Conservation (phyloP, 2,797 vertebrate species). For the Sebastiscus tertius region DNA sequence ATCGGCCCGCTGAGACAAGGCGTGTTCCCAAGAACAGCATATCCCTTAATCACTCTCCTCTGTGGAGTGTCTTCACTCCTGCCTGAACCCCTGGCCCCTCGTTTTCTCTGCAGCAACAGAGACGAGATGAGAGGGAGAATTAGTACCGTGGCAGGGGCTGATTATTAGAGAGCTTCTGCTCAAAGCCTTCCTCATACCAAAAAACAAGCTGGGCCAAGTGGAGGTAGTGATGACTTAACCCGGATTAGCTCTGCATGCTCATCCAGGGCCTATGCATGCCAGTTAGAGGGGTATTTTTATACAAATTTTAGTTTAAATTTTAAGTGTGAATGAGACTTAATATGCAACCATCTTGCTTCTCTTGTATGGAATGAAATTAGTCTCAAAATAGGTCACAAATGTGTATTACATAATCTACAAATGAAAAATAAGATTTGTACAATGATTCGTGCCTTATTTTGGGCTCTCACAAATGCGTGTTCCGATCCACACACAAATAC, state of each 20-base stretch:
- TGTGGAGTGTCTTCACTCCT: conserved; percentile 50
- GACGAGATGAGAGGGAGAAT: conserved; percentile 58
- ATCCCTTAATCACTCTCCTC: conserved; percentile 59
- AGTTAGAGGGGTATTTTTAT: conserved; percentile 13
- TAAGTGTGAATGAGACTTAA: background rate
- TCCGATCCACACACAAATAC: no score
- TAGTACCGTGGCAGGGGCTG: conserved; percentile 46
- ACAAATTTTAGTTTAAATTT: background rate
- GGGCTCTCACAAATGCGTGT: no score
- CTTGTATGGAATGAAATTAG: background rate
- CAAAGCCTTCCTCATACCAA: conserved; percentile 38
- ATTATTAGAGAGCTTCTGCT: conserved; percentile 52
- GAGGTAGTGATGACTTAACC: conserved; percentile 55
- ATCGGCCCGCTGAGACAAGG: background rate
- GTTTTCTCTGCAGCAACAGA: conserved; percentile 50
- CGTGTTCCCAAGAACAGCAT: conserved; percentile 21
- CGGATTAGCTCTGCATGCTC: conserved; percentile 33
- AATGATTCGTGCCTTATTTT: no score
- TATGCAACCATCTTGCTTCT: conserved; percentile 15
- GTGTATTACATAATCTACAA: no score
- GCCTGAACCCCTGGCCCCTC: conserved; percentile 50
- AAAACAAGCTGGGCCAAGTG: conserved; percentile 48
- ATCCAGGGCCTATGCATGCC: background rate
- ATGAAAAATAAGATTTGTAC: no score
- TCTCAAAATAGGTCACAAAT: no score